Conservation (phyloP, 2,113 vertebrate species). For the Platichthys flesus region DNA sequence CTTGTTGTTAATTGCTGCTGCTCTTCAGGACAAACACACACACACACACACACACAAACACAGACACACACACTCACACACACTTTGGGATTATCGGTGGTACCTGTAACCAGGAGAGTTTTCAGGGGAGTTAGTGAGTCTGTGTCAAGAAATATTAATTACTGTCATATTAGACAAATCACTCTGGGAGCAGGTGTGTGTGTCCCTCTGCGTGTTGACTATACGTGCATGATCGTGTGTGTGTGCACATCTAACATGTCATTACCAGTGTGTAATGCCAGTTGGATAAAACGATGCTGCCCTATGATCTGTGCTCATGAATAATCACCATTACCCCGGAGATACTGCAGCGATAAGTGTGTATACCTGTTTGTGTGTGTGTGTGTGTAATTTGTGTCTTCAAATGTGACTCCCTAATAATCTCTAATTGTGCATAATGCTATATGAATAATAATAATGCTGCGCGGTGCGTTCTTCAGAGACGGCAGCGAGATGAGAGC, state of each 20-base stretch:
- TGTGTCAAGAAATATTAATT: slow-evolving; percentile 60
- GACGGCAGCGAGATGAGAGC: slow-evolving; percentile 45
- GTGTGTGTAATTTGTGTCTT: slow-evolving; percentile 50
- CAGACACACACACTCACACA: slow-evolving; percentile 35
- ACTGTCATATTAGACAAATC: slow-evolving; percentile 55
- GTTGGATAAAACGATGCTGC: slow-evolving; percentile 56
- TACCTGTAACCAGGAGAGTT: slow-evolving; percentile 51
- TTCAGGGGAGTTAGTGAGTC: slow-evolving; percentile 33
- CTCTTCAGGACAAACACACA: slow-evolving; percentile 50
- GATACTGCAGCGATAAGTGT: slow-evolving; percentile 54
- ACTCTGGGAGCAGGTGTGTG: slow-evolving; percentile 29
- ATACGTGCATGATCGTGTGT: background rate
- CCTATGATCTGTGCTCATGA: slow-evolving; percentile 75
- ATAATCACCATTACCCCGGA: slow-evolving; percentile 68
- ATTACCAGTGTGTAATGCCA: slow-evolving; percentile 60
- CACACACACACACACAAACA: slow-evolving; percentile 23
- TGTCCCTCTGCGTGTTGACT: background rate
- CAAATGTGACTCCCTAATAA: slow-evolving; percentile 64
- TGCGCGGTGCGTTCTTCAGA: slow-evolving; percentile 40
- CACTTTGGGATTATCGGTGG: slow-evolving; percentile 33
- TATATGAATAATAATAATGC: slow-evolving; percentile 71
- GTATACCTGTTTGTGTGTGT: slow-evolving; percentile 19
- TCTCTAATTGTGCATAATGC: slow-evolving; percentile 68
- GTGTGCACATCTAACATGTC: slow-evolving; percentile 35
- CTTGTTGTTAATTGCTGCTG: slow-evolving; percentile 75